Conservation (phyloP, 2,888 invertebrate species). For the Asteroscopus sphinx region DNA sequence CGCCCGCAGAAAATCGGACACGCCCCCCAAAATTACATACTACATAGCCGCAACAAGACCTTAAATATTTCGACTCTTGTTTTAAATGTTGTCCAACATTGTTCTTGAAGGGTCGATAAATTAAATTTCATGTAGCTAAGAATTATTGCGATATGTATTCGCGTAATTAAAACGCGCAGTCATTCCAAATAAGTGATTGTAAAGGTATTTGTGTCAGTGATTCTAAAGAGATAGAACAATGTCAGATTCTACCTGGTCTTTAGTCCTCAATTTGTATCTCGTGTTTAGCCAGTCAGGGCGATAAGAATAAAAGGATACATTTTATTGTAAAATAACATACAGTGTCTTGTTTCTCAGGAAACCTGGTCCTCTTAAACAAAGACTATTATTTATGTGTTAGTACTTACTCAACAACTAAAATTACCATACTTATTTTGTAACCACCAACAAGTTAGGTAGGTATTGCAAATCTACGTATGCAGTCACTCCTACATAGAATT, state of each 20-base stretch:
- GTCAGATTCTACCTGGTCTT: slow-evolving; percentile 12
- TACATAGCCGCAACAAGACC: slow-evolving; percentile 35
- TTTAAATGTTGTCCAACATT: slow-evolving; percentile 27
- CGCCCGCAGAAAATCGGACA: slow-evolving; percentile 63
- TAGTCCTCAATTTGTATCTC: slow-evolving; percentile 10
- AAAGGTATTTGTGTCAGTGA: slow-evolving; percentile 35
- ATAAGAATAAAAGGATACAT: not conserved
- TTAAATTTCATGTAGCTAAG: slow-evolving; percentile 28
- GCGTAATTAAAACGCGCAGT: slow-evolving; percentile 45
- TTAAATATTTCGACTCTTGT: slow-evolving; percentile 34
- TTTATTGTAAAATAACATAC: not conserved
- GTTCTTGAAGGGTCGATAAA: slow-evolving; percentile 35
- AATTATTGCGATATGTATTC: slow-evolving; percentile 39
- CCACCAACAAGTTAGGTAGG: slow-evolving; percentile 48
- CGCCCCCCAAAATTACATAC: slow-evolving; percentile 76
- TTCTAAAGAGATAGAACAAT: slow-evolving; percentile 27
- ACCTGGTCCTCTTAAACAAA: slow-evolving; percentile 9
- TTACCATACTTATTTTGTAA: slow-evolving; percentile 57
- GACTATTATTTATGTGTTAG: slow-evolving; percentile 23
- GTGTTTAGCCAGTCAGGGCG: slow-evolving; percentile 15
- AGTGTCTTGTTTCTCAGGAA: not conserved
- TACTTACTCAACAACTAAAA: slow-evolving; percentile 50
- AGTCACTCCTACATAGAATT: slow-evolving; percentile 44
- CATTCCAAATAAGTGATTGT: slow-evolving; percentile 49
- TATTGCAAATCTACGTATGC: slow-evolving; percentile 53